Evolutionary conservation across 2,797 vertebrate species (phyloP).

Genomic region (Podargus strigoides): DNA sequence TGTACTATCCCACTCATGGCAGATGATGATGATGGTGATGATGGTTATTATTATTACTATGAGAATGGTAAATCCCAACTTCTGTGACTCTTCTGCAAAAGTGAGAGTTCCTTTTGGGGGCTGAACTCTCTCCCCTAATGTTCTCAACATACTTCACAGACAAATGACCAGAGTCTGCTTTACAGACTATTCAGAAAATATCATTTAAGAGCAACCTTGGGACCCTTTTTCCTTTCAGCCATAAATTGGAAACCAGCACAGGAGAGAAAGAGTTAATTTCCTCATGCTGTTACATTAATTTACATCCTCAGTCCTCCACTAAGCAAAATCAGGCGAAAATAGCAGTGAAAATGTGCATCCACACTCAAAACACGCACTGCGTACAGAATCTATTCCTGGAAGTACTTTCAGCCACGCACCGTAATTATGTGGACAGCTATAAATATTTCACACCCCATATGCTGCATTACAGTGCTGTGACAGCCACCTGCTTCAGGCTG

Average conservation of each 20-base stretch:
- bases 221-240: neutral
- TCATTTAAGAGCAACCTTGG: neutral
- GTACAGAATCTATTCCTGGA: neutral
- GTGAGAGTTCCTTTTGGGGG: neutral
- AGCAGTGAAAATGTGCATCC: neutral
- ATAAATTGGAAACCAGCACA: neutral
- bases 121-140: neutral
- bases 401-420: neutral
- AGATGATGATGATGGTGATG: neutral
- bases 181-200: neutral
- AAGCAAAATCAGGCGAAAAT: neutral
- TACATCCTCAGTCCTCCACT: neutral
- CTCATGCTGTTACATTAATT: neutral
- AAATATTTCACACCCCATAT: neutral
- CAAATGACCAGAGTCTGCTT: neutral
- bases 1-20: neutral
- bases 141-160: neutral
- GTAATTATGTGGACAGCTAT: neutral
- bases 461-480: neutral
- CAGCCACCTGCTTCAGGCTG: neutral
- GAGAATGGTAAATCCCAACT: neutral
- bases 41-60: too few relatives aligned
- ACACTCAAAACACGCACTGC: neutral
- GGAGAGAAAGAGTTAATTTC: neutral
- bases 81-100: neutral